Base-by-base conservation (phyloP, 2,797 vertebrate genomes). In the Muraenolepis orangiensis region DNA sequence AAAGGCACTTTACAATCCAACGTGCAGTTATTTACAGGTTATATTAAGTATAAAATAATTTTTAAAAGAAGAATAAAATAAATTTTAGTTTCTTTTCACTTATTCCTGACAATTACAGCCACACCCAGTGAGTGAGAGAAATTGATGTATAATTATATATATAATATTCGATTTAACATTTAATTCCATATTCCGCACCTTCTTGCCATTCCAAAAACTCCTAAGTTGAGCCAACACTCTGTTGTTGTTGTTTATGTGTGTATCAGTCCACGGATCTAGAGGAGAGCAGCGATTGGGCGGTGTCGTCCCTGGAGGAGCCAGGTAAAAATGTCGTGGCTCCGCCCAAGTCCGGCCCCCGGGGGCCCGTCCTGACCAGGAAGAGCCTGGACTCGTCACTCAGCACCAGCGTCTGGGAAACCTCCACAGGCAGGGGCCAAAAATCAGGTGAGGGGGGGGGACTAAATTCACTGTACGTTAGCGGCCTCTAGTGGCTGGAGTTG, bases 241-340 rank as follows among this genome's bases (percentile, higher is more conserved):
- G 26, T 6, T 66, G 20, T 28, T 23, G 64, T 66, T 66, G 28
- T 29, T 66, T 29, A 66, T 66, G 1, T 66, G 23, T 28, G 28
- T 77, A 1, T 77, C 84, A 99, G 97, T 88, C 88, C 16, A 80
- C 90, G 74, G 95, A 96, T 46, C 84, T 87, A 8, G 90, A 90
- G 61, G 90, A 91, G 76, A 89, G 85, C 86, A 91, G 89, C 1
- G 95, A 96, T 10, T 96, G 94, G 94, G 89, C 95, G 76, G 87
- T 95, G 61, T 96, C 95, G 18, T 97, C 95, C 71, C 76, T 95
- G 76, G 95, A 97, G 75, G 96, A 97, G 57, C 57, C 57, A 3
- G 57, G 57, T 26, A 8, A 64, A n/a, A n/a, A n/a, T 1, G 90
- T 90, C 66, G 85, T 85, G 70, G 76, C 92, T 75, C 42, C 81